phyloP scores from a whole-genome alignment of 2,113 vertebrate species.

The Salvator merianae region DNA sequence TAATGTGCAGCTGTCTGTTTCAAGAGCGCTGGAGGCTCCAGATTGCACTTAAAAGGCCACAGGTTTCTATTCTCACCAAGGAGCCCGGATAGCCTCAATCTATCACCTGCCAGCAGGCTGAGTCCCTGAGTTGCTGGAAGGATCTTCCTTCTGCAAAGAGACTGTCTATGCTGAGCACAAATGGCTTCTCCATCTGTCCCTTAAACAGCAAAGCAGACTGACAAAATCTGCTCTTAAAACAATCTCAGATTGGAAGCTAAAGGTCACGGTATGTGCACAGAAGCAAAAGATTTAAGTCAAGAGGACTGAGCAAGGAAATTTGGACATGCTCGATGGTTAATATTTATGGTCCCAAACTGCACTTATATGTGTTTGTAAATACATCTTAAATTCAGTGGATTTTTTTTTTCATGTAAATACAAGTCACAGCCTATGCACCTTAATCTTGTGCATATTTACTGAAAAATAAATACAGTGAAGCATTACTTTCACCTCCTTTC shows the following conservation, averaged over 20 bases:
- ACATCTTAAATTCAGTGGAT: too few species aligned
- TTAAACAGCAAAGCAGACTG: constrained; percentile 38
- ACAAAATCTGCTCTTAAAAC: constrained; percentile 43
- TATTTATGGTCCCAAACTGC: neutral
- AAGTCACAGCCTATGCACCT: too few species aligned
- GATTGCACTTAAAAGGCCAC: constrained; percentile 40
- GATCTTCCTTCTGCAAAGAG: constrained; percentile 57
- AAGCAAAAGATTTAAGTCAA: constrained; percentile 22
- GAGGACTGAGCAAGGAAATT: constrained; percentile 32
- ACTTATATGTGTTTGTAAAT: neutral
- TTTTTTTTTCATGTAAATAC: too few species aligned
- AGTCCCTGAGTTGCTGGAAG: constrained; percentile 39
- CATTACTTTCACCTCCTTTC: too few species aligned
- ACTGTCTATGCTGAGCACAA: constrained; percentile 56
- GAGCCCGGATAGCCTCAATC: constrained; percentile 55
- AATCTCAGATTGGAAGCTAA: constrained; percentile 3
- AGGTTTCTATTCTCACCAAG: constrained; percentile 48
- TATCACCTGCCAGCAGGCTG: constrained; percentile 61
- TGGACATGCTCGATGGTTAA: neutral
- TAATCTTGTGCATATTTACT: too few species aligned
- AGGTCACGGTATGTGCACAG: constrained; percentile 8
- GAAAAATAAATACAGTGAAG: too few species aligned
- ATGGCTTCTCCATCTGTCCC: constrained; percentile 61
- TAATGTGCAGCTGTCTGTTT: constrained; percentile 40
- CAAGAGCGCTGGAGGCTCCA: constrained; percentile 44